Evolutionary conservation across 2,888 invertebrate genomes (phyloP).

Genomic region (Volucella inanis): DNA sequence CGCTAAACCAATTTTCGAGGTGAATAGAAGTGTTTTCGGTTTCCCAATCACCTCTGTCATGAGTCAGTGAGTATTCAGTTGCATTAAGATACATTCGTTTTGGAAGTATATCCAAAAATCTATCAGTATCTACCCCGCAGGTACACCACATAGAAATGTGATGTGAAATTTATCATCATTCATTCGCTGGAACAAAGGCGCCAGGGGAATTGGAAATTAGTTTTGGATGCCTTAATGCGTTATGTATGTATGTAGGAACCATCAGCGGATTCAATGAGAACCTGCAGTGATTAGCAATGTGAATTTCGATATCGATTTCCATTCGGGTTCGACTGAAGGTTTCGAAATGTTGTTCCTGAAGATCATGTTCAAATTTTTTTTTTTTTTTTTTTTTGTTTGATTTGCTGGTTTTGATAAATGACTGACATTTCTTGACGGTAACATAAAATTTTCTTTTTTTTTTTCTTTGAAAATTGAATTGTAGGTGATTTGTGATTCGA

Average conservation of each 20-base stretch:
- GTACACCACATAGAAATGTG: background rate
- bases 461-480: no score
- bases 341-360: background rate
- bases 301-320: background rate
- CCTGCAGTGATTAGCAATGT: conserved; percentile 9
- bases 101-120: no score
- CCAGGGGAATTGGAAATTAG: conserved; percentile 23
- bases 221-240: conserved; percentile 1
- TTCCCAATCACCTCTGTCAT: no score
- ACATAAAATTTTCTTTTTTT: background rate
- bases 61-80: no score
- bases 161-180: conserved; percentile 17
- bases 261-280: background rate
- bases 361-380: background rate
- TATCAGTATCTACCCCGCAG: background rate
- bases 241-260: no score
- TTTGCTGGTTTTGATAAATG: background rate
- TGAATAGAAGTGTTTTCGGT: no score
- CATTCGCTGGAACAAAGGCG: conserved; percentile 8
- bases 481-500: background rate
- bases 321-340: background rate
- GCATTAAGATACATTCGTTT: no score
- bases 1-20: no score
- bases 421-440: background rate
- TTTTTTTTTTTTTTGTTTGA: background rate